Base-by-base conservation (phyloP, 2,888 invertebrate species). In the Cephus spinipes region DNA sequence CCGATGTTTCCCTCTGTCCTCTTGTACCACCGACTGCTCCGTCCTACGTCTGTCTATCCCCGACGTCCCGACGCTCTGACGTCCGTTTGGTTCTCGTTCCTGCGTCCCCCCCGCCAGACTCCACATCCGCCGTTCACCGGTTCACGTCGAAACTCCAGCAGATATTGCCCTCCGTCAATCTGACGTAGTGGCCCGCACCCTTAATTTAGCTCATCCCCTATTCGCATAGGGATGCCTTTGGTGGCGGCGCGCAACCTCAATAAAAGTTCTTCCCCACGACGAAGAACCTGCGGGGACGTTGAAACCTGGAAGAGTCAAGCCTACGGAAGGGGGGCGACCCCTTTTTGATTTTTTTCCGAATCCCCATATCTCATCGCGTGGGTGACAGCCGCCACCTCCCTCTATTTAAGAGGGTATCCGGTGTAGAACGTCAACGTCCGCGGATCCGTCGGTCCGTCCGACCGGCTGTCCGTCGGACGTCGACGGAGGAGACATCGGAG, bases 401-500 rank as follows among this genome's bases (percentile, higher is more conserved):
- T 55, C 23, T 3, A 2, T 55, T 23, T 9, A 23, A 23, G 23
- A 15, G 55, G 1, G 23, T 23, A 55, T 23, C 55, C 23, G 55
- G 23, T 55, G 23, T 23, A 23, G 55, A 55, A 55, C 0, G 55
- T 55, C 55, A 55, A 55, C 23, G 55, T 55, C 23, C 55, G 55
- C 55, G 55, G 55, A 55, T 55, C 55, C 55, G 55, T 55, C 40
- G 23, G 6, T 23, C 6, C 40, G 15, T 40, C 55, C 9, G 55
- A 9, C 55, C 23, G 23, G 55, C 55, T 55, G 55, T 55, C 55
- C 75, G 68, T 71, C 68, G 76, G 76, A 68, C 73, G 35, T 69
- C 83, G 87, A 88, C 85, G 85, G 83, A 84, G 84, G 80, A 85
- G 85, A 87, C 87, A 86, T 84, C 87, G 87, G 86, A 81, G 89